These are phyloP conservation scores for Cactoblastis cactorum DNA, from an alignment of 2,888 invertebrate species.

Conservation along the genomic window DNA sequence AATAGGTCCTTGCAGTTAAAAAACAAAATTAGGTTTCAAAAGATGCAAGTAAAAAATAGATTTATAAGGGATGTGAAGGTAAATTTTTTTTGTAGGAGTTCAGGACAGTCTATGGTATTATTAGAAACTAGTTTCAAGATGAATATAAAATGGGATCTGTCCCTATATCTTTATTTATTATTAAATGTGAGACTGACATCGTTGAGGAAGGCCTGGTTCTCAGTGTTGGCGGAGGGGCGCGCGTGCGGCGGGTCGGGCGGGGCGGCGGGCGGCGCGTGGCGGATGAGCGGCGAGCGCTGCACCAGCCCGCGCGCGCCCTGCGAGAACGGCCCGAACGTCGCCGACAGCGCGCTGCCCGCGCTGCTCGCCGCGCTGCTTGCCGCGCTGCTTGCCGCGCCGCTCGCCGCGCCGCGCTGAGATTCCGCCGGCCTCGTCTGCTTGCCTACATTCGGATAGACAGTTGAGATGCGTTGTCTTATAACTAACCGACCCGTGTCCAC, in stretches of 20 bases:
- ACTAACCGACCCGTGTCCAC: too few relatives aligned
- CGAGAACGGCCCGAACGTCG: constrained; percentile 69
- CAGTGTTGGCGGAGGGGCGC: constrained; percentile 87
- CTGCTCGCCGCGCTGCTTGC: constrained; percentile 14
- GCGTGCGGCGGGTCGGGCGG: constrained; percentile 83
- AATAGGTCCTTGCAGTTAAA: too few relatives aligned
- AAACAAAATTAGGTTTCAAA: too few relatives aligned
- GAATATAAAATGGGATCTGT: too few relatives aligned
- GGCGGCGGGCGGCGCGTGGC: constrained; percentile 85
- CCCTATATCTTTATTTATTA: too few relatives aligned
- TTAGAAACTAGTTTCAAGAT: background rate
- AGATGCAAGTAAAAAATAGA: too few relatives aligned
- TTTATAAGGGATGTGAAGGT: too few relatives aligned
- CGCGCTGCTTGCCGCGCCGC: constrained; percentile 22
- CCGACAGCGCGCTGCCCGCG: constrained; percentile 31
- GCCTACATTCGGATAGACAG: too few relatives aligned
- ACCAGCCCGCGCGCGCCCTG: constrained; percentile 90
- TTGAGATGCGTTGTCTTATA: too few relatives aligned
- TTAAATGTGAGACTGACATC: too few relatives aligned
- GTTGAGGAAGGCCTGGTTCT: constrained; percentile 96
- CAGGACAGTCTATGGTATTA: too few relatives aligned
- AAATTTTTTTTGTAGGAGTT: too few relatives aligned
- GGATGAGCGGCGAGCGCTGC: constrained; percentile 93
- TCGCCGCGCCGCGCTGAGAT: constrained; percentile 14
- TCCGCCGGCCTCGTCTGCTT: constrained; percentile 38